These are phyloP conservation scores for Stegostoma tigrinum DNA, from an alignment of 2,113 vertebrate genomes.

Conservation along the genomic window DNA sequence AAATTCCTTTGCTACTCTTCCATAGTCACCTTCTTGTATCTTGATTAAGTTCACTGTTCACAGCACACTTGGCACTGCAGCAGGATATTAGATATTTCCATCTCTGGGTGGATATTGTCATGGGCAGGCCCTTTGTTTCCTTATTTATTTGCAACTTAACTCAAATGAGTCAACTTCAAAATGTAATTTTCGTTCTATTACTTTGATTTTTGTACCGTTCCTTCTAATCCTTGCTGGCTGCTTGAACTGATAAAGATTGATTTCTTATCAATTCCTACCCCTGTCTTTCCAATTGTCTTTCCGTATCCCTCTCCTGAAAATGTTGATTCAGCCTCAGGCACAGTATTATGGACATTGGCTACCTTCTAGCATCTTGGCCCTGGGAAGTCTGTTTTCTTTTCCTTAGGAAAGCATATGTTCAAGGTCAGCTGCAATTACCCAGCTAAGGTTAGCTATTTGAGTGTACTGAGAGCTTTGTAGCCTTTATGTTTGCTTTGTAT, in stretches of 20 bases:
- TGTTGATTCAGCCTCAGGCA: background rate
- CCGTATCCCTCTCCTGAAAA: background rate
- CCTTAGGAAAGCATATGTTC: too few species aligned
- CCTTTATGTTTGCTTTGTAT: background rate
- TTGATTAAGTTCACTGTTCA: background rate
- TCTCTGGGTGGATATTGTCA: constrained; percentile 16
- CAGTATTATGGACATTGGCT: background rate
- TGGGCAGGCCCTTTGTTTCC: background rate
- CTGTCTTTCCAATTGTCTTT: background rate
- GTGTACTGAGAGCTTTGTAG: too few species aligned
- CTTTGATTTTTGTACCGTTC: background rate
- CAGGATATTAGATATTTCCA: background rate
- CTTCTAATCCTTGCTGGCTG: background rate
- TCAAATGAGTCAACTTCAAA: background rate
- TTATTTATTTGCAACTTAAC: constrained; percentile 9
- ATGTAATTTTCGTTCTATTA: constrained; percentile 10
- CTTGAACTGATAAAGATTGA: background rate
- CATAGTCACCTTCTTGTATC: background rate
- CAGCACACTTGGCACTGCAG: background rate
- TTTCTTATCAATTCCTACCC: background rate
- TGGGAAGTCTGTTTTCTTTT: background rate
- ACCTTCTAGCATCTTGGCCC: background rate
- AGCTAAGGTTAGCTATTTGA: background rate
- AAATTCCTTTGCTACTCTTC: background rate
- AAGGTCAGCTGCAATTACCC: background rate